Conservation (phyloP, 2,888 invertebrate genomes). For the Athetis lepigone region DNA sequence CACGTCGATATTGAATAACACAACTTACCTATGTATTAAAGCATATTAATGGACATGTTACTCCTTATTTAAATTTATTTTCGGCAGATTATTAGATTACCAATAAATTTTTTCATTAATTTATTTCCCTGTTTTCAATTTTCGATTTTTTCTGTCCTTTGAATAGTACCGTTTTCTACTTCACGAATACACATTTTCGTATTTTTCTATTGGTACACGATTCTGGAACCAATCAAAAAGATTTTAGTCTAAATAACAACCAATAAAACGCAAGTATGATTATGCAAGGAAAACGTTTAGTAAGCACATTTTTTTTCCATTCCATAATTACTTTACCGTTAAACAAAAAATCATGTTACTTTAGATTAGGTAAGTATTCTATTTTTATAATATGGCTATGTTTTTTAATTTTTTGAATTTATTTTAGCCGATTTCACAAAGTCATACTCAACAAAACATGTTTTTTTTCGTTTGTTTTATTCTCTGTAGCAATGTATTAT, state of each 20-base stretch:
- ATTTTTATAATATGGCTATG: too few relatives aligned
- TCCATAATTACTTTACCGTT: too few relatives aligned
- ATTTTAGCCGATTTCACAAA: too few relatives aligned
- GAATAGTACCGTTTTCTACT: slow-evolving; percentile 40
- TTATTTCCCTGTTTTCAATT: slow-evolving; percentile 80
- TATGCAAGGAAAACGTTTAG: slow-evolving; percentile 54
- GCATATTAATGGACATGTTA: slow-evolving; percentile 75
- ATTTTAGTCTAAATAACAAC: not conserved
- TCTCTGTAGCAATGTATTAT: not conserved
- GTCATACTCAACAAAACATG: too few relatives aligned
- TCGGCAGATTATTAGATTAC: slow-evolving; percentile 72
- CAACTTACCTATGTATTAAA: slow-evolving; percentile 80
- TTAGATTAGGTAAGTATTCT: too few relatives aligned
- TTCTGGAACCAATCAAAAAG: not conserved
- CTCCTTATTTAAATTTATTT: slow-evolving; percentile 72
- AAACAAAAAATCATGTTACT: too few relatives aligned
- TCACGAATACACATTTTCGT: slow-evolving; percentile 12
- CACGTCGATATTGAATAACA: slow-evolving; percentile 27
- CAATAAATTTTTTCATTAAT: slow-evolving; percentile 74
- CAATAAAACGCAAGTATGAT: slow-evolving; percentile 52
- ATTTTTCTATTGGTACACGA: slow-evolving; percentile 24
- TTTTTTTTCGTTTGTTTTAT: not conserved
- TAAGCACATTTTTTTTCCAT: too few relatives aligned
- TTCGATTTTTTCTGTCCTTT: slow-evolving; percentile 63
- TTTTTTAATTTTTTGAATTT: too few relatives aligned